phyloP scores from a whole-genome alignment of 2,113 vertebrate species.

The Geococcyx californianus region DNA sequence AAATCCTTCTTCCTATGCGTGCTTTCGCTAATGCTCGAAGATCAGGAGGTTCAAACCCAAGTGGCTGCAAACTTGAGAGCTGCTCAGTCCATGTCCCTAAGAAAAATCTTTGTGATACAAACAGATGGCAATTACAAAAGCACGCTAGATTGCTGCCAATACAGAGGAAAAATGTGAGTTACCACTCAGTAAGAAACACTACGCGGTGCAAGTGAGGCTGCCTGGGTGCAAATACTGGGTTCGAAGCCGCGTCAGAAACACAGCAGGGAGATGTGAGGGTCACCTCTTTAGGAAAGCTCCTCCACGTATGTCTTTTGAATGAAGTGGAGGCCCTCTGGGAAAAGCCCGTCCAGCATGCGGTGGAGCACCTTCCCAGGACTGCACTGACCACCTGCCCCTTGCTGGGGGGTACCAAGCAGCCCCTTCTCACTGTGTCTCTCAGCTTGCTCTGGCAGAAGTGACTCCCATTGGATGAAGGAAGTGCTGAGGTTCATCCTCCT shows the following conservation, averaged over 20 bases:
- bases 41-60: neutral
- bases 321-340: neutral
- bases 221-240: rapidly evolving
- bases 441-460: rapidly evolving
- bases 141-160: rapidly evolving
- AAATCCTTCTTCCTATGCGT: rapidly evolving
- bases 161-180: neutral
- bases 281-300: no score
- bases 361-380: neutral
- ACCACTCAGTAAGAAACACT: rapidly evolving
- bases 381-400: rapidly evolving
- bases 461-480: neutral
- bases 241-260: rapidly evolving
- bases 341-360: neutral
- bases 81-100: rapidly evolving
- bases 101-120: neutral
- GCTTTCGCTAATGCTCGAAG: rapidly evolving
- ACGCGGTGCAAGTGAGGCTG: rapidly evolving
- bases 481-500: neutral
- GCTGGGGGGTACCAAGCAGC: neutral
- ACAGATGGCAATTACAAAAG: no score
- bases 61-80: neutral
- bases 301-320: neutral
- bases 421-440: neutral
- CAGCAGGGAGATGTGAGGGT: neutral